Percentiles rank a stretch among this genome's conserved stretches.
phyloP scores from a whole-genome alignment of 2,797 vertebrate genomes.

The Coluber constrictor region DNA sequence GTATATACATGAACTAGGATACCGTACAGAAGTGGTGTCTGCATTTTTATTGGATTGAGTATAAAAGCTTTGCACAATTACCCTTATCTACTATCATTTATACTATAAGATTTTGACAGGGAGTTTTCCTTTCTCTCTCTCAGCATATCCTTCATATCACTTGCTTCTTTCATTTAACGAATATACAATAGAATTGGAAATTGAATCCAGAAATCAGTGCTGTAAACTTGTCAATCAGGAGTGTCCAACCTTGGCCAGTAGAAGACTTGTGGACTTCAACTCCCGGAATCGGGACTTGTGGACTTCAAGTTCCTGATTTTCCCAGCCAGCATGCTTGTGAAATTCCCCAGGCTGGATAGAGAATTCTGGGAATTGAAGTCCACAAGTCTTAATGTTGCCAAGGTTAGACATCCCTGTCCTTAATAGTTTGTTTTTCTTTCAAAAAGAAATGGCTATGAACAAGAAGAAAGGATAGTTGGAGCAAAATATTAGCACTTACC shows the following conservation, averaged over 20 bases:
- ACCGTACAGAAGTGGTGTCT: neutral
- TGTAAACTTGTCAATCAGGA: neutral
- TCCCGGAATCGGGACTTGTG: neutral
- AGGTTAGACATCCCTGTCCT: neutral
- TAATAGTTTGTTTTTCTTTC: neutral
- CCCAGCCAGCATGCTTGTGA: neutral
- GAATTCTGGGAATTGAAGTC: neutral
- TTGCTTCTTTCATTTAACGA: neutral
- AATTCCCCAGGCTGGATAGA: neutral
- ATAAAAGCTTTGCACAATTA: neutral
- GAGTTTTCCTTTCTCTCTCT: neutral
- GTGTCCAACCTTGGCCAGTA: neutral
- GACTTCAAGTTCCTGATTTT: neutral
- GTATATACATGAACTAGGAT: neutral
- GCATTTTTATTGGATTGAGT: neutral
- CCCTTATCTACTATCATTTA: neutral
- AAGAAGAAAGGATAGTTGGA: constrained; percentile 12
- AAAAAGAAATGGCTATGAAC: constrained; percentile 14
- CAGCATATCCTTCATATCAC: neutral
- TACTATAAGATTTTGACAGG: neutral
- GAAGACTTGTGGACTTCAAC: neutral
- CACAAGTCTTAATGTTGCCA: neutral
- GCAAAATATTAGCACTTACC: constrained; percentile 64
- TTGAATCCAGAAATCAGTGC: neutral
- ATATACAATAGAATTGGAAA: neutral